Evolutionary conservation across 1,140 invertebrate genomes (phyloP).

Genomic region (Drosophila bocqueti): DNA sequence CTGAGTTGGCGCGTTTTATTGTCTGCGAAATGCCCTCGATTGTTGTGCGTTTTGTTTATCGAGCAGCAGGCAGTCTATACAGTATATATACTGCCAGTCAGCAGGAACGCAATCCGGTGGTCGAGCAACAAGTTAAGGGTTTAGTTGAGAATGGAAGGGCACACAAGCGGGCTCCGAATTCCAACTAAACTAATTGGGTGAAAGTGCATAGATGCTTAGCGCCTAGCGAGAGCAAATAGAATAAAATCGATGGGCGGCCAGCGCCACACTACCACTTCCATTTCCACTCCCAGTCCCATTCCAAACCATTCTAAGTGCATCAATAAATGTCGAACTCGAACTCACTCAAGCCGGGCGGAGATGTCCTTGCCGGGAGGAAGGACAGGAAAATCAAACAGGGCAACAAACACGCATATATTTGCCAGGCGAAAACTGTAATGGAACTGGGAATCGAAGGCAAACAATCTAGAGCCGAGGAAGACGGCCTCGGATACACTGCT

Average conservation of each 20-base stretch:
- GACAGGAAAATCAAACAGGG: slow-evolving; percentile 72
- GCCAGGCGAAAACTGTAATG: slow-evolving; percentile 50
- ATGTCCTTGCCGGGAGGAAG: slow-evolving; percentile 24
- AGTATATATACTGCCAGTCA: slow-evolving; percentile 42
- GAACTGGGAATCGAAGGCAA: slow-evolving; percentile 56
- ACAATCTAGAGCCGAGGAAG: slow-evolving; percentile 40
- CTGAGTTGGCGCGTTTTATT: slow-evolving; percentile 71
- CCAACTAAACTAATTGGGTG: slow-evolving; percentile 75
- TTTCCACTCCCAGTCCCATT: neutral
- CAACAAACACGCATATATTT: slow-evolving; percentile 62
- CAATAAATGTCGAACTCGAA: slow-evolving; percentile 68
- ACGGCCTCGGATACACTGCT: slow-evolving; percentile 1
- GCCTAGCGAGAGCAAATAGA: slow-evolving; percentile 48
- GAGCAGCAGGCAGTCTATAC: slow-evolving; percentile 20
- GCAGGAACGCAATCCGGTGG: slow-evolving; percentile 21
- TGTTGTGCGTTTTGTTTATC: slow-evolving; percentile 66
- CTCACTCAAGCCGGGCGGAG: slow-evolving; percentile 18
- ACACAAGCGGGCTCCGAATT: slow-evolving; percentile 30
- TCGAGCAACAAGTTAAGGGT: slow-evolving; percentile 45
- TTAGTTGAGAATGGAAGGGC: slow-evolving; percentile 9
- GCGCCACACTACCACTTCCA: too few species aligned
- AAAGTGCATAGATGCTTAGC: slow-evolving; percentile 32
- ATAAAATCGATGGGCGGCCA: slow-evolving; percentile 63
- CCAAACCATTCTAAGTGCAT: slow-evolving; percentile 62
- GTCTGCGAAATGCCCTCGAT: slow-evolving; percentile 54